Evolutionary conservation across 1,140 invertebrate genomes (phyloP), one percentile per base, ranked within the genome.

Genomic region (Lepidotrigona ventralis): DNA sequence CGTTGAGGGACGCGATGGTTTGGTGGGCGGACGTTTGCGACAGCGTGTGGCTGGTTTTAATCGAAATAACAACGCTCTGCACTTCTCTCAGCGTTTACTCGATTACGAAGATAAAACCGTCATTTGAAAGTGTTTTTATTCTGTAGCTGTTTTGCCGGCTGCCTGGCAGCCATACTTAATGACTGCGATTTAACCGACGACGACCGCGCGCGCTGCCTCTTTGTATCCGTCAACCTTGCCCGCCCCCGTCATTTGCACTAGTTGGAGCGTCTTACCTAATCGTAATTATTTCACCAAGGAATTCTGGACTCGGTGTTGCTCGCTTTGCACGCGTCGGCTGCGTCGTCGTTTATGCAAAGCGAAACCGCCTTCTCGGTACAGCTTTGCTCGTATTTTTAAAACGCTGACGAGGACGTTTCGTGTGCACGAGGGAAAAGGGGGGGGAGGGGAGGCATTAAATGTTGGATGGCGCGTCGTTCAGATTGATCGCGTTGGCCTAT

Each of bases 201-300:
- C 39, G 4, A 39, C 39, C 39, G 39, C 39, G 70, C 78, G 21
- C 71, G 21, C 56, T 73, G 75, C 46, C 83, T 85, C 85, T 84
- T 81, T 58, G 21, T 54, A 63, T 74, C 64, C 74, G 64, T 51
- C 83, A 85, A 79, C 88, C 89, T 90, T 87, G 86, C 26, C 6
- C 77, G 86, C 80, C 87, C 74, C 81, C 82, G 60, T 84, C 63
- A 72, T 85, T 86, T 86, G 54, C 86, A 72, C 79, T 63, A 75
- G 72, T 83, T 33, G 56, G 9, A 23, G 29, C 21, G 15, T 77
- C 70, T 84, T 88, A 60, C 83, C 72, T 78, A 88, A 88, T 70
- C 51, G 60, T 74, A 84, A 90, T 86, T 90, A 88, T 88, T 85
- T 85, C 68, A 63, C 54, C 51, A 29, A 80, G 80, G 29, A 58